Evolutionary conservation across 2,797 vertebrate species (phyloP).

Genomic region (Pitangus sulphuratus): DNA sequence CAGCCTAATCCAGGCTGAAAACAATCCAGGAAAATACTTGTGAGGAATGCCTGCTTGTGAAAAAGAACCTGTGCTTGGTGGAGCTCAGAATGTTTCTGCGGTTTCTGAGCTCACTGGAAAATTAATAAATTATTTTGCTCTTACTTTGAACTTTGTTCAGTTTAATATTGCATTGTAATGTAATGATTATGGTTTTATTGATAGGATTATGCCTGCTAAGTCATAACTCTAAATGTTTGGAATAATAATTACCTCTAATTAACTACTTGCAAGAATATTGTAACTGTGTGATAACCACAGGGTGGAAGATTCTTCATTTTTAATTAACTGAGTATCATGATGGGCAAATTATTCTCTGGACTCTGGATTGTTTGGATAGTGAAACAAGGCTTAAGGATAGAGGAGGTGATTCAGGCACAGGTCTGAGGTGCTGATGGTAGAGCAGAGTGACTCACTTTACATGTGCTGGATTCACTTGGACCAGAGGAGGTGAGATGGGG

Average conservation of each 20-base stretch:
- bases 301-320: neutral
- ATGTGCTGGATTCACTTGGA: neutral
- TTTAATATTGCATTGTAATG: neutral
- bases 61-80: neutral
- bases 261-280: neutral
- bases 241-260: neutral
- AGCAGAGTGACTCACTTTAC: neutral
- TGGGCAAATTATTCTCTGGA: neutral
- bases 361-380: neutral
- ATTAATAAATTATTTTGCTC: neutral
- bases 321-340: neutral
- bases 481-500: neutral
- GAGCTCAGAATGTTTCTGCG: neutral
- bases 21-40: neutral
- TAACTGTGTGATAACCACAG: neutral
- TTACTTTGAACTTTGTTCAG: neutral
- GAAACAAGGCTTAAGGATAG: neutral
- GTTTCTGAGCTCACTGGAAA: slow-evolving; percentile 19
- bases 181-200: neutral
- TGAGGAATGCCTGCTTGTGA: neutral
- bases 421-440: neutral
- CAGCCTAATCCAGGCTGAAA: neutral
- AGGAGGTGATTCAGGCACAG: neutral
- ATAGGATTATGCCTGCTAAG: neutral
- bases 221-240: neutral